These are phyloP conservation scores for Schrankia costaestrigalis DNA, from an alignment of 2,888 invertebrate genomes.

Conservation along the genomic window DNA sequence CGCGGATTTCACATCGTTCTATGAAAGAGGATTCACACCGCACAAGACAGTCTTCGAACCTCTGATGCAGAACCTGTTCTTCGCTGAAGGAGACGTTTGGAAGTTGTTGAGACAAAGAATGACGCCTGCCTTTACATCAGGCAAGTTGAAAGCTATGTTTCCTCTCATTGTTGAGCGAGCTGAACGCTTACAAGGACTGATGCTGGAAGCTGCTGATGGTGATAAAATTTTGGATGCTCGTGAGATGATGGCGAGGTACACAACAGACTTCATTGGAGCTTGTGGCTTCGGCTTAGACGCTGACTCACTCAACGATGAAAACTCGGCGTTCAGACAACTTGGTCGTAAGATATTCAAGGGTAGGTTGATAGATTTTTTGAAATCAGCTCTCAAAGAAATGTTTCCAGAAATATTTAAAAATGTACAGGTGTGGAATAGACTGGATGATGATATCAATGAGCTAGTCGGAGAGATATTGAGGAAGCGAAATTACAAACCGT, in stretches of 20 bases:
- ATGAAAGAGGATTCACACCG: slow-evolving; percentile 14
- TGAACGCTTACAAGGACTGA: slow-evolving; percentile 33
- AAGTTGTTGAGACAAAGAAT: slow-evolving; percentile 43
- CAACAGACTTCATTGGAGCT: slow-evolving; percentile 50
- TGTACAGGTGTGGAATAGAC: slow-evolving; percentile 8
- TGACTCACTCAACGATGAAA: slow-evolving; percentile 40
- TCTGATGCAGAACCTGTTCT: slow-evolving; percentile 40
- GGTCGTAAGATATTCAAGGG: slow-evolving; percentile 20
- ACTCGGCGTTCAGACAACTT: slow-evolving; percentile 40
- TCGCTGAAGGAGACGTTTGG: slow-evolving; percentile 46
- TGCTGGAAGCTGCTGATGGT: slow-evolving; percentile 14
- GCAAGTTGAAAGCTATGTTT: slow-evolving; percentile 49
- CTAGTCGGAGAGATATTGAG: slow-evolving; percentile 27
- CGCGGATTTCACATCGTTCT: slow-evolving; percentile 17
- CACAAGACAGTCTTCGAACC: slow-evolving; percentile 20
- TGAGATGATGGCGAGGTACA: slow-evolving; percentile 49
- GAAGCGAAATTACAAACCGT: slow-evolving; percentile 39
- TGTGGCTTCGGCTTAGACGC: slow-evolving; percentile 49
- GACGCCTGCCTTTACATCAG: slow-evolving; percentile 44
- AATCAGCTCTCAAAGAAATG: slow-evolving; percentile 6
- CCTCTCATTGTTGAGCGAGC: slow-evolving; percentile 45
- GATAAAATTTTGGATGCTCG: slow-evolving; percentile 35
- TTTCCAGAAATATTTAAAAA: slow-evolving; percentile 14
- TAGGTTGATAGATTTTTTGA: slow-evolving; percentile 1
- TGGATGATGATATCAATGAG: slow-evolving; percentile 17